Evolutionary conservation across 2,888 invertebrate species (phyloP).

Genomic region (Desoria tigrina): DNA sequence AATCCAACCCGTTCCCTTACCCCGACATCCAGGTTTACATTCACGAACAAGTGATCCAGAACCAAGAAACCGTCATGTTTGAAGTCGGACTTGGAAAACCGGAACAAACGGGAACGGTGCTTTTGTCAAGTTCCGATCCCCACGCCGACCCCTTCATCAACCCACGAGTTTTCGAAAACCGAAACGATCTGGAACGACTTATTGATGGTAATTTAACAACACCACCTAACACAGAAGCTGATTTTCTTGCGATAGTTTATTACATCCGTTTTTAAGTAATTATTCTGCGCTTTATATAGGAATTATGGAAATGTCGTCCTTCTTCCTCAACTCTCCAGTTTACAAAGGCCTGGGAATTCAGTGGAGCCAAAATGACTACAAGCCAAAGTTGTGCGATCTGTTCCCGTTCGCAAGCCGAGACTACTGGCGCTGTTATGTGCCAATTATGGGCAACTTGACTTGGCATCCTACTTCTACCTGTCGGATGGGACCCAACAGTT

Average conservation of each 20-base stretch:
- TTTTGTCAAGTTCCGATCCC: conserved; percentile 22
- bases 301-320: conserved; percentile 25
- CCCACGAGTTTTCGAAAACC: conserved; percentile 25
- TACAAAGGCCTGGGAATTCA: conserved; percentile 23
- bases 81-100: conserved; percentile 19
- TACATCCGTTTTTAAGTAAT: no score
- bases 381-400: neutral
- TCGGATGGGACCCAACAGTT: conserved; percentile 33
- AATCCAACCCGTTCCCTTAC: conserved; percentile 15
- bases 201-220: conserved; percentile 28
- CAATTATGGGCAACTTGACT: neutral
- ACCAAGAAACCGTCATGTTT: conserved; percentile 18
- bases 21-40: conserved; percentile 36
- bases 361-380: conserved; percentile 14
- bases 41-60: conserved; percentile 6
- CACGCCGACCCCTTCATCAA: conserved; percentile 31
- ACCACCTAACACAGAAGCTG: no score
- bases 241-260: no score
- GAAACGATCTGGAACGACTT: conserved; percentile 27
- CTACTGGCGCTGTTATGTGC: conserved; percentile 31
- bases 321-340: conserved; percentile 29
- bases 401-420: conserved; percentile 14
- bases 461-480: conserved; percentile 34
- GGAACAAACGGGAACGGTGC: conserved; percentile 18
- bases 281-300: no score